Evolutionary conservation across 2,797 vertebrate species (phyloP), one percentile per base, ranked within the genome.

Genomic region (Peromyscus attwateri): DNA sequence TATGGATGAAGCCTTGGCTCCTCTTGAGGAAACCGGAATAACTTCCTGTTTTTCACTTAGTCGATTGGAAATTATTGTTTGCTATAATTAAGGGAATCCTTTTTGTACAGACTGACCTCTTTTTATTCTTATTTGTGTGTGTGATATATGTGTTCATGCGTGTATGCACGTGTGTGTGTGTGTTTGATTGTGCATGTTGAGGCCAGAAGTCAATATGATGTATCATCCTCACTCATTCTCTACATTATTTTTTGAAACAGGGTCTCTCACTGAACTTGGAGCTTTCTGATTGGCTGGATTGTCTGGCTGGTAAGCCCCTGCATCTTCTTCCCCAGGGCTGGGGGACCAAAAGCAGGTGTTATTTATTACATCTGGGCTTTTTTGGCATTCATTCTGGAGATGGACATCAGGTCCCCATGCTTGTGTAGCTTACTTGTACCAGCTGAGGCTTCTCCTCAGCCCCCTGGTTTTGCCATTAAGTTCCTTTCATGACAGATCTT

Each of bases 41-140:
- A 31, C 37, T 55, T 95, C 70, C 46, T 31, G 21, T 31, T 73
- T 73, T 92, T 88, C 40, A 95, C n/a, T 88, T 77, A 89, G 55
- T 3, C 40, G 13, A 62, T 66, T 82, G 64, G 55, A 92, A 73
- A 60, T n/a, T n/a, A 83, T 46, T 37, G 9, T 71, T 52, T 84
- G 84, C 84, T 68, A 71, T 43, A 55, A 89, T 89, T 19, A 46
- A 46, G 37, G 75, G 80, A 79, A 55, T 52, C 27, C 0, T 70
- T 21, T 2, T 73, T 79, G 43, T 52, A 43, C 55, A 73, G 82
- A 77, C 37, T 37, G 19, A 64, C 19, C 16, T 43, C 27, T 87
- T 87, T 83, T 76, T 19, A 52, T 52, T 87, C 37, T 49, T 81
- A 3, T 52, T 87, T 87, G 64, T 52, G 31, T 64, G 60, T 62